phyloP scores from a whole-genome alignment of 2,888 invertebrate species.

The Toxonevra muliebris region DNA sequence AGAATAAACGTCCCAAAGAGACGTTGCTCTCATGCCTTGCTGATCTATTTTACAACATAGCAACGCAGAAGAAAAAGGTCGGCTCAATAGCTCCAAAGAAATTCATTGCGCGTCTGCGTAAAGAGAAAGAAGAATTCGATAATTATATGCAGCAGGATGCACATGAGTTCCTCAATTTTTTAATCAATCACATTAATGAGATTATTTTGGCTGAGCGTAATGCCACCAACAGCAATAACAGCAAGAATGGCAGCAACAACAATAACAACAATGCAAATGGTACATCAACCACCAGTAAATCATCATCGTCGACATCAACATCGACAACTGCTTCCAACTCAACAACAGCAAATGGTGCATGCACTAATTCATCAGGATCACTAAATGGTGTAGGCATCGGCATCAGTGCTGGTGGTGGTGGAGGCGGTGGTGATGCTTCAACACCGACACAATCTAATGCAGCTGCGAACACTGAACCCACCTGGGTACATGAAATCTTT shows the following conservation, averaged over 20 bases:
- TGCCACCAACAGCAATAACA: constrained; percentile 44
- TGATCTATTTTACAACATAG: constrained; percentile 98
- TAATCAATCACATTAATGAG: constrained; percentile 98
- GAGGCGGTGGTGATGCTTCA: constrained; percentile 46
- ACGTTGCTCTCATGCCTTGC: constrained; percentile 97
- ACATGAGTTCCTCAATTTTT: constrained; percentile 98
- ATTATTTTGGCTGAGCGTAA: constrained; percentile 84
- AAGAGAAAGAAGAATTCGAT: constrained; percentile 99
- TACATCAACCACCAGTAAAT: constrained; percentile 46
- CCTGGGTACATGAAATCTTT: constrained; percentile 99
- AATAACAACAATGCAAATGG: constrained; percentile 22
- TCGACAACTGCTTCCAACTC: constrained; percentile 56
- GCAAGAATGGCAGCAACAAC: constrained; percentile 28
- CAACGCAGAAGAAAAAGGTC: constrained; percentile 99
- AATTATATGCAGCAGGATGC: constrained; percentile 99
- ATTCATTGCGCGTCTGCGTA: constrained; percentile 96
- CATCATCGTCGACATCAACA: constrained; percentile 53
- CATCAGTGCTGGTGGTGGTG: constrained; percentile 29
- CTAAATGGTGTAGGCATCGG: constrained; percentile 51
- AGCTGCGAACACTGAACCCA: constrained; percentile 76
- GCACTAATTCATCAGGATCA: constrained; percentile 56
- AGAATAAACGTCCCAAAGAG: constrained; percentile 95
- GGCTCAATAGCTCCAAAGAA: constrained; percentile 99
- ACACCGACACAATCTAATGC: constrained; percentile 48
- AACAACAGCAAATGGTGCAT: constrained; percentile 53